Conservation (phyloP, 2,113 vertebrate species). For the Aptenodytes patagonicus region DNA sequence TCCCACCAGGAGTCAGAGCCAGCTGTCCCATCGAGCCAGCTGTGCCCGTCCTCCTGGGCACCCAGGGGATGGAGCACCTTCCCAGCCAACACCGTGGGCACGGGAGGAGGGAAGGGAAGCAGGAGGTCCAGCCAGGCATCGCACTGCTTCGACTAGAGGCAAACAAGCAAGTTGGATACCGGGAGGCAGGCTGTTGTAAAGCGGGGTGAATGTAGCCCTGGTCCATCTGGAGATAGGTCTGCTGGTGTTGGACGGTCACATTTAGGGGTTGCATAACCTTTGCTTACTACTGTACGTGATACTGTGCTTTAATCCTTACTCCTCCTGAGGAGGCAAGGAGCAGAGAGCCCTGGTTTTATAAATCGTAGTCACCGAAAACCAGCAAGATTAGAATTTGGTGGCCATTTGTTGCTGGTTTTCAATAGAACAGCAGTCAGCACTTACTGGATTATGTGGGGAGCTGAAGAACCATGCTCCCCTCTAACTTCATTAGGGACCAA, state of each 20-base stretch:
- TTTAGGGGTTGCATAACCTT: neutral
- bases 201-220: accelerated
- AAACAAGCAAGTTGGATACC: neutral
- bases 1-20: neutral
- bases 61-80: neutral
- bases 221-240: neutral
- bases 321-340: neutral
- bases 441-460: neutral
- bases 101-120: neutral
- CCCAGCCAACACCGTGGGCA: accelerated
- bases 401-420: neutral
- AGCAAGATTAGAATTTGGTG: neutral
- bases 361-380: neutral
- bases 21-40: neutral
- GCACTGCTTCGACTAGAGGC: neutral
- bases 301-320: neutral
- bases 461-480: neutral
- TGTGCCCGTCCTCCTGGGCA: neutral
- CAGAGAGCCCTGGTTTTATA: neutral
- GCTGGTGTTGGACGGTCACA: neutral
- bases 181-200: neutral
- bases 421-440: neutral
- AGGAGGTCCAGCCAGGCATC: neutral
- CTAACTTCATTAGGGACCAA: neutral
- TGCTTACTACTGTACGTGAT: neutral